Evolutionary conservation across 2,113 vertebrate genomes (phyloP), one percentile per base, ranked within the genome.

Genomic region (Lophius piscatorius): DNA sequence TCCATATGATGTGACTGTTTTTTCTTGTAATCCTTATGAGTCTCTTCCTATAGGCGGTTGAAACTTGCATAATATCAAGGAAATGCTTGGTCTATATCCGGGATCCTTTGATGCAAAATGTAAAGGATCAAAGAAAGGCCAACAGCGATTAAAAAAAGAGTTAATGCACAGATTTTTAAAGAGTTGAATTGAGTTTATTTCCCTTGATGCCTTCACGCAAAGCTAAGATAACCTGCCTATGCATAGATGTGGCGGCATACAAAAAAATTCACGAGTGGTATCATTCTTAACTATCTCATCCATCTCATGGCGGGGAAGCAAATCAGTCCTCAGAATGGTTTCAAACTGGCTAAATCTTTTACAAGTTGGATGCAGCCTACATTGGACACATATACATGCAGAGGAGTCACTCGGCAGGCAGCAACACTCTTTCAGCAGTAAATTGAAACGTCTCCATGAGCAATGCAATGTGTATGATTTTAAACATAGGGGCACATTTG

Each of bases 21-120:
- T 63, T 70, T 60, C 48, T 61, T 42, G 54, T 70, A 80, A 80
- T 77, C 46, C 44, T 29, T 1, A 18, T 48, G 70, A 77, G 45
- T 74, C 65, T 71, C 63, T 62, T 73, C 63, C 70, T 41, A 49
- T 4, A 31, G 45, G 26, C 58, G 13, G 26, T 24, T 56, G 9
- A 28, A 55, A 31, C 23, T 71, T 74, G 62, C 73, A 61, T 63
- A 52, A n/a, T n/a, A 74, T 73, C 26, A 20, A 48, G 60, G 20
- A 51, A 60, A 22, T 62, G 18, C 38, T 21, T 4, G 23, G 20
- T 47, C 55, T 16, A 11, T 20, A 63, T 17, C 26, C 22, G 42
- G 65, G 51, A 45, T 48, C 21, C 18, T 46, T 28, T 33, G 11
- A 52, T 28, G 39, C 40, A 42, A 2, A 18, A 1, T 33, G 16